Percentiles rank a stretch among this genome's conserved stretches.
Evolutionary conservation across 2,113 vertebrate genomes (phyloP).

Genomic region (Hemichromis elongatus): DNA sequence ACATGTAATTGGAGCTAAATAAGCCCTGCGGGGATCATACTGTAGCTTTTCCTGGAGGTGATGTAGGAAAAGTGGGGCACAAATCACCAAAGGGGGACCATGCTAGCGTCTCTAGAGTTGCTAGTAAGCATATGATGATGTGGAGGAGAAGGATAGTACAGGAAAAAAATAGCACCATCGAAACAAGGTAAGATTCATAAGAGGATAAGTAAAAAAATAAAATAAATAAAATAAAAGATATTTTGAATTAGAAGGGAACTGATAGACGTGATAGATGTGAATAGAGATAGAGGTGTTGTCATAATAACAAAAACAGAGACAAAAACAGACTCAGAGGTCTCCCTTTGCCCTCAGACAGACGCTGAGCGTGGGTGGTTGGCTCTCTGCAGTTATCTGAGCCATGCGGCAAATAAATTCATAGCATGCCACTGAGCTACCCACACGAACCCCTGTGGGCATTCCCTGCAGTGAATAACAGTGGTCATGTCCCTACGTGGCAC

Average conservation of each 20-base stretch:
- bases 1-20: conserved; percentile 42
- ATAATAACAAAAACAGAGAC: conserved; percentile 22
- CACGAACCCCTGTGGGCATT: conserved; percentile 42
- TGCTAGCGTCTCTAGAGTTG: neutral
- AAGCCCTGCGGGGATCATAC: neutral
- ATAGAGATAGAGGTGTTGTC: neutral
- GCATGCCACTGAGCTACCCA: conserved; percentile 57
- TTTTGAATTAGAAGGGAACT: neutral
- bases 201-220: neutral
- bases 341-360: conserved; percentile 39
- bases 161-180: neutral
- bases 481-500: neutral
- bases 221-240: neutral
- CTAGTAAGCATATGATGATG: neutral
- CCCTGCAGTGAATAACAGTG: conserved; percentile 35
- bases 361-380: conserved; percentile 36
- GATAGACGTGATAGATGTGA: neutral
- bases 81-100: conserved; percentile 18
- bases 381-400: conserved; percentile 50
- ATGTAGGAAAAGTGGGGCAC: conserved; percentile 32
- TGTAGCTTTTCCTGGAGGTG: conserved; percentile 1
- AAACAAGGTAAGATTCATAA: neutral
- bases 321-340: conserved; percentile 32
- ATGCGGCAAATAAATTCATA: conserved; percentile 58
- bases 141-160: neutral